phyloP scores from a whole-genome alignment of 1,140 invertebrate species.

The Dreissena rostriformis region DNA sequence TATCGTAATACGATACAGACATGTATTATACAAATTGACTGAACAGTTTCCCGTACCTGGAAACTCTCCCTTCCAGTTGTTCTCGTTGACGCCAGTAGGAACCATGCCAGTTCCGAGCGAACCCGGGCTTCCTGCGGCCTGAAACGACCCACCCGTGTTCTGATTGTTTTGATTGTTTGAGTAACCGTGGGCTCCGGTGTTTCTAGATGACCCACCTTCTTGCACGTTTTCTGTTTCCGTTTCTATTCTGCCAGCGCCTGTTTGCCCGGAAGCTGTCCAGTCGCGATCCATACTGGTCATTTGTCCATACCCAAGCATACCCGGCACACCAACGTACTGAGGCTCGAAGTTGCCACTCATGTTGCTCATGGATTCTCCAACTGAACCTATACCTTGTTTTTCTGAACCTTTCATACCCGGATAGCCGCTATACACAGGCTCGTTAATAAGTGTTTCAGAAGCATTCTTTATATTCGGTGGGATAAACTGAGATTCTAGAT shows the following conservation, averaged over 20 bases:
- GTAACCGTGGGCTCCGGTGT: neutral
- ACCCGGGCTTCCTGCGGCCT: no score
- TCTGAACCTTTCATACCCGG: neutral
- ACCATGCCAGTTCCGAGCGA: no score
- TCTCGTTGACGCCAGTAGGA: neutral
- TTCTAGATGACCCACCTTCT: no score
- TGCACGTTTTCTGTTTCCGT: no score
- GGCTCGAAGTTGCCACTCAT: neutral
- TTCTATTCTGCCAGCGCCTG: no score
- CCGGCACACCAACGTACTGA: neutral
- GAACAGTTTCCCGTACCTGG: slow-evolving; percentile 17
- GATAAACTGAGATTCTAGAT: neutral
- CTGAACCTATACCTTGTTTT: neutral
- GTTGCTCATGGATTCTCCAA: no score
- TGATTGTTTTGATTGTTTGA: slow-evolving; percentile 4
- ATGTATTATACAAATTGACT: neutral
- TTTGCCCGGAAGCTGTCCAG: no score
- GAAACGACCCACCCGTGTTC: no score
- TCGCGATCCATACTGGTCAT: neutral
- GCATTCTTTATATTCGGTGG: neutral
- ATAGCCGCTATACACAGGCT: neutral
- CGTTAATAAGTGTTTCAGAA: neutral
- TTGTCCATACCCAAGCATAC: slow-evolving; percentile 19
- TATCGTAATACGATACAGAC: no score
- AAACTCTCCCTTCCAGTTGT: slow-evolving; percentile 39